phyloP scores from a whole-genome alignment of 2,113 vertebrate species.

The Passer montanus region DNA sequence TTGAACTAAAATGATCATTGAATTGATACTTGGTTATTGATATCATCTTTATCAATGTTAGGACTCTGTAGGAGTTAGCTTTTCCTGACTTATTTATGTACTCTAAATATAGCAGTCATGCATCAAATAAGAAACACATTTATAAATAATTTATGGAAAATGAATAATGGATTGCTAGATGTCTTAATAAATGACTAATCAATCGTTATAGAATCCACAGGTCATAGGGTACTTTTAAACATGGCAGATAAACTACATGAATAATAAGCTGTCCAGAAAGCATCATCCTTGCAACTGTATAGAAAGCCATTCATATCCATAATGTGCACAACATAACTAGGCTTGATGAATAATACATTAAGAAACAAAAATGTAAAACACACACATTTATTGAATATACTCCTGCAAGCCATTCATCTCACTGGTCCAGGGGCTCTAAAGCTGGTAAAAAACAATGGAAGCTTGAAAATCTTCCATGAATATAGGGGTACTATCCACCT shows the following conservation, averaged over 20 bases:
- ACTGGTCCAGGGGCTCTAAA: not conserved
- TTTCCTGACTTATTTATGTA: slow-evolving; percentile 37
- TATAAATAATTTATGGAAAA: slow-evolving; percentile 54
- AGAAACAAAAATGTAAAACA: not conserved
- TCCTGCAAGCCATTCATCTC: not conserved
- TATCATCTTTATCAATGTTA: slow-evolving; percentile 3
- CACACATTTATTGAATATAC: not conserved
- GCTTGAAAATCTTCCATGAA: not conserved
- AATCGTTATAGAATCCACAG: slow-evolving; percentile 31
- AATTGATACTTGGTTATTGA: not conserved
- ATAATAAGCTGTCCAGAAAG: slow-evolving; percentile 39
- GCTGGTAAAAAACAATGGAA: not conserved
- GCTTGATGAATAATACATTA: not conserved
- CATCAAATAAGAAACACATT: slow-evolving; percentile 38
- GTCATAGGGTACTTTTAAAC: slow-evolving; percentile 48
- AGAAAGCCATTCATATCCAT: not conserved
- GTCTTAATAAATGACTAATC: slow-evolving; percentile 60
- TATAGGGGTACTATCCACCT: accelerated
- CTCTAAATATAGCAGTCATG: slow-evolving; percentile 45
- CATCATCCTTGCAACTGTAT: not conserved
- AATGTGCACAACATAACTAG: not conserved
- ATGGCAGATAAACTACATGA: slow-evolving; percentile 44
- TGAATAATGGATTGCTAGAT: slow-evolving; percentile 56
- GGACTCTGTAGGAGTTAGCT: slow-evolving; percentile 1
- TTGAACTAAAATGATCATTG: not conserved